Conservation (phyloP, 2,888 invertebrate genomes). For the Diplolepis rosae region DNA sequence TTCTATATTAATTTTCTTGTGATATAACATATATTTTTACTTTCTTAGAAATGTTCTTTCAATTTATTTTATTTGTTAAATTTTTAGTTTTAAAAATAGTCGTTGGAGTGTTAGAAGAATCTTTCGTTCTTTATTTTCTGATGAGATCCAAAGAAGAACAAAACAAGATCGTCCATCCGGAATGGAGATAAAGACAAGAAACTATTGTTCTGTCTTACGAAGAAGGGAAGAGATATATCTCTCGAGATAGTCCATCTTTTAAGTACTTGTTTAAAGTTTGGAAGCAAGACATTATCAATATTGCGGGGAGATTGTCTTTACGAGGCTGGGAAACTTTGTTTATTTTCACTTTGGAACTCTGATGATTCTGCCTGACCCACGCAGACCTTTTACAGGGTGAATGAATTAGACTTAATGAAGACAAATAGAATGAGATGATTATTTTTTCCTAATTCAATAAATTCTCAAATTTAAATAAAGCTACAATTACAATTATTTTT, state of each 20-base stretch:
- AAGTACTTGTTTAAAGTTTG: not conserved
- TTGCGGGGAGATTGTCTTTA: conserved; percentile 1
- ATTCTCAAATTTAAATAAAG: too few relatives aligned
- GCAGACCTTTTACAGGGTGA: not conserved
- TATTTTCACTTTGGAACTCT: not conserved
- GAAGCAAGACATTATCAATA: conserved; percentile 5
- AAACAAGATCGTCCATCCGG: not conserved
- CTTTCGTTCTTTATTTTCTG: not conserved
- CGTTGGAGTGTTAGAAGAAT: not conserved
- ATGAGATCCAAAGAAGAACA: not conserved
- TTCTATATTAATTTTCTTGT: conserved; percentile 7
- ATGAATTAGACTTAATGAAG: conserved; percentile 19
- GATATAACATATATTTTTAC: too few relatives aligned
- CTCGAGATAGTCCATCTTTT: conserved; percentile 5
- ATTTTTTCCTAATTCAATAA: not conserved
- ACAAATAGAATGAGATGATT: not conserved
- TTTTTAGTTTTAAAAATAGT: too few relatives aligned
- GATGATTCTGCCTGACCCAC: not conserved
- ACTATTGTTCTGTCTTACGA: not conserved
- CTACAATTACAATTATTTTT: too few relatives aligned
- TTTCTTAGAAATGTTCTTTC: too few relatives aligned
- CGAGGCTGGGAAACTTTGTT: not conserved
- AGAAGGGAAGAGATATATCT: not conserved
- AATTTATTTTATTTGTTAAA: too few relatives aligned
- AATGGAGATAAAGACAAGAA: conserved; percentile 7